Conservation (phyloP, 2,888 invertebrate species). For the Xylocampa areola region DNA sequence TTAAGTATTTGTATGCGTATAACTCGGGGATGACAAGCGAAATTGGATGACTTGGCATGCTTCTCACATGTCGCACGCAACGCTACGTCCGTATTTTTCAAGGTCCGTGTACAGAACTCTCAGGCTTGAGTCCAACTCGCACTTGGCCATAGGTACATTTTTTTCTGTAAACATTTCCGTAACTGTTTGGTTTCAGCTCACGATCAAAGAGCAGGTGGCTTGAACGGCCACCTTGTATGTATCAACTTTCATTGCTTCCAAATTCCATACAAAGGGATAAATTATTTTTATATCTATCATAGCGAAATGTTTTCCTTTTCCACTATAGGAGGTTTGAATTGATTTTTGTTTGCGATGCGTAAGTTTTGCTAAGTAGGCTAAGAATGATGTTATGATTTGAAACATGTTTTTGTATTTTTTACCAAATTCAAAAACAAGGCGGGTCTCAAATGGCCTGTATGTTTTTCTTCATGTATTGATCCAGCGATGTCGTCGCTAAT, state of each 20-base stretch:
- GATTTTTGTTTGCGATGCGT: conserved; percentile 21
- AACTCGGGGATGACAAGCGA: too few relatives aligned
- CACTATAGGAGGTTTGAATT: conserved; percentile 21
- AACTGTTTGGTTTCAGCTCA: conserved; percentile 67
- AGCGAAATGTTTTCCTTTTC: conserved; percentile 46
- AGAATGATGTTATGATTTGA: neutral
- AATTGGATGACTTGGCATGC: too few relatives aligned
- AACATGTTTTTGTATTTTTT: neutral
- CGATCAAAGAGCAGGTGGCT: conserved; percentile 72
- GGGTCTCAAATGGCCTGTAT: too few relatives aligned
- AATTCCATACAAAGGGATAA: conserved; percentile 54
- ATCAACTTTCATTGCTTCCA: conserved; percentile 62
- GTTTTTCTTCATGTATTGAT: too few relatives aligned
- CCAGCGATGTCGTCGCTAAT: too few relatives aligned
- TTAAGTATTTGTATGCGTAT: too few relatives aligned
- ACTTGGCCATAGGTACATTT: too few relatives aligned
- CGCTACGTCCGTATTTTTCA: too few relatives aligned
- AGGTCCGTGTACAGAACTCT: too few relatives aligned
- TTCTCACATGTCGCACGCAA: too few relatives aligned
- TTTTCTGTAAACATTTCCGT: conserved; percentile 65
- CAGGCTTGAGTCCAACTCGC: too few relatives aligned
- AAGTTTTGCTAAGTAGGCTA: conserved; percentile 23
- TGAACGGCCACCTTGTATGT: conserved; percentile 60
- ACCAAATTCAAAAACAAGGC: too few relatives aligned
- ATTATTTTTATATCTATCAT: conserved; percentile 57